Evolutionary conservation across 1,140 invertebrate species (phyloP), one percentile per base, ranked within the genome.

Genomic region (Eurytemora carolleeae): DNA sequence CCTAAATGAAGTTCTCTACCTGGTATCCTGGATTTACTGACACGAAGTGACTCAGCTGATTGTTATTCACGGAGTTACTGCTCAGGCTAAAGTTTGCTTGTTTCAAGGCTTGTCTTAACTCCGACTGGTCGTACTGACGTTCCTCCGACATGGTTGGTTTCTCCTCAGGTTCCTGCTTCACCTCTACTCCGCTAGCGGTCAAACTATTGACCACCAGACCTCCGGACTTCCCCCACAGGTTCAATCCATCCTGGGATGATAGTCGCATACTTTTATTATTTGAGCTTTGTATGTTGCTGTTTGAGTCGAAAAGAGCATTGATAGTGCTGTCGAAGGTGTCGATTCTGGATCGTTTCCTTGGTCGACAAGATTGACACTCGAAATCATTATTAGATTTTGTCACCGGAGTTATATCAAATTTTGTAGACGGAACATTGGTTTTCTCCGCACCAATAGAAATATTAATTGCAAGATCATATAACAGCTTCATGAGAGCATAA

Each of bases 401-500:
- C n/a, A 44, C 31, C n/a, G 31, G 31, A 12, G 31, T 44, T 44
- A 44, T 7, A 12, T 44, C 31, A 44, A 44, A 44, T 1, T 20
- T 56, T 17, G 60, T 58, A 15, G 60, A 54, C 12, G 22, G 52
- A n/a, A 24, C 60, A 54, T 56, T 62, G 56, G 60, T 62, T 19
- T 22, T 57, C 53, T 62, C 60, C 17, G 60, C 60, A 19, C 57
- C 60, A 24, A 62, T 62, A 20, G 60, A 62, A 24, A 54, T 54
- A 24, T 62, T 62, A 25, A 62, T 62, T 19, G 58, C 54, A 17
- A 62, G 60, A 17, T 52, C 60, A 24, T 62, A 62, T 19, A 62
- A 24, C 3, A 62, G 55, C 24, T 62, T 62, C 60, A 62, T 62
- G 24, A 62, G 60, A 57, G 53, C 57, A 25, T 62, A 62, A 54